Percentiles rank a stretch among this genome's conserved stretches.
These are phyloP conservation scores for Pantherophis guttatus DNA, from an alignment of 2,113 vertebrate genomes.

Conservation along the genomic window DNA sequence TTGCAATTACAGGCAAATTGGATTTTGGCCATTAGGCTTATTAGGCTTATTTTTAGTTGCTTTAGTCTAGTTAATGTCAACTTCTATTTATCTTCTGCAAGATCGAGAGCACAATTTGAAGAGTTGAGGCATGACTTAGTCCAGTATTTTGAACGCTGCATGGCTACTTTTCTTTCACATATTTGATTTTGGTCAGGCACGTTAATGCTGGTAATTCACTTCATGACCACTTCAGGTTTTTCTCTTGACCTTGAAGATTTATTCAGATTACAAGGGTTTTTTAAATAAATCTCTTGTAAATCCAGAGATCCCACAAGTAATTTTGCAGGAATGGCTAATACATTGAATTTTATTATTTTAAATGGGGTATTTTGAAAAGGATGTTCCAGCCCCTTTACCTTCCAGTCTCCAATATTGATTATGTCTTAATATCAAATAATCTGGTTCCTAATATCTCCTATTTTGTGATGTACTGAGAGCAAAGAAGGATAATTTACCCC, in stretches of 20 bases:
- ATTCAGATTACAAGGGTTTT: background rate
- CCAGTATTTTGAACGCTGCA: background rate
- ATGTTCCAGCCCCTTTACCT: background rate
- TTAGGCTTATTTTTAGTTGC: no score
- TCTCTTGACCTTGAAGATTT: background rate
- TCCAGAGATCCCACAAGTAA: background rate
- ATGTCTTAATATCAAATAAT: background rate
- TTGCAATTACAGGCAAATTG: no score
- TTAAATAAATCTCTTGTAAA: background rate
- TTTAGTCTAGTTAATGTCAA: no score
- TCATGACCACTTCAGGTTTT: background rate
- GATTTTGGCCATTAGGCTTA: no score
- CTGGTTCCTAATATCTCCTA: background rate
- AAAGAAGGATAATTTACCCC: background rate
- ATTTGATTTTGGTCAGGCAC: background rate
- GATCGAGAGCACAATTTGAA: background rate
- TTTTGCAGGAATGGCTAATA: background rate
- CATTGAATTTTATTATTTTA: background rate
- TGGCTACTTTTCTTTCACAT: background rate
- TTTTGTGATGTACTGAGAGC: background rate
- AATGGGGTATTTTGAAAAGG: background rate
- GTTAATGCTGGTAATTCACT: background rate
- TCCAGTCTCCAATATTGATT: background rate
- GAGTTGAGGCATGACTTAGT: background rate
- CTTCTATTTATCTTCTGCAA: background rate